Base-by-base conservation (phyloP, 2,888 invertebrate genomes). In the Eremobia ochroleuca region DNA sequence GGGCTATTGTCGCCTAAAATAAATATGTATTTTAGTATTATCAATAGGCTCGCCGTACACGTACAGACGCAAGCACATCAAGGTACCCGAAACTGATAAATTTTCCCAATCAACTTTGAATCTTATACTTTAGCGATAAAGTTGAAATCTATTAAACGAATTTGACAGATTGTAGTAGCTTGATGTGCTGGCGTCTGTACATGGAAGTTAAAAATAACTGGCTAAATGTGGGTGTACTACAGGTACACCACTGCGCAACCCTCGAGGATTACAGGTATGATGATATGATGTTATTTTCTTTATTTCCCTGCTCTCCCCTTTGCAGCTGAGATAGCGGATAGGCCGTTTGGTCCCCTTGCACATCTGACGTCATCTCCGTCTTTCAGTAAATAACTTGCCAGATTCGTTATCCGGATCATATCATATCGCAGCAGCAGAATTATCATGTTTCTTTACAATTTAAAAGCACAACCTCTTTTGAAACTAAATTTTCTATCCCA, bases 391-490 rank as follows among this genome's bases (percentile, higher is more conserved):
- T 8, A 37, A 49, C 8, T 59, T 59, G 46, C 21, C 43, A 64
- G 13, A 43, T 28, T 37, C 37, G 9, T 52, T 8, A 34, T 52
- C 8, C 31, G 15, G 5, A 43, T 43, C 15, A 15, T 15, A 43
- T 43, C 43, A 4, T 43, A 49, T 76, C 31, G 3, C 4, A 65
- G 15, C 9, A 64, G 31, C 61, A 31, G 31, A 61, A 34, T 21
- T 1, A 21, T 21, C 9, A 34, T 61, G 31, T 31, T 34, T 1
- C 11, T 21, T 3, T 61, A 15, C 15, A 4, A 9, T 37, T 82
- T 74, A 6, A 37, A 64, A 79, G 15, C 64, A 55, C 13, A 59
- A 9, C 59, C 31, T 59, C 34, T 37, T 83, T 25, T 52, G 25
- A 28, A 59, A 70, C 15, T 9, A 9, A 18, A 73, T 49, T 28